phyloP scores from a whole-genome alignment of 2,888 invertebrate species.

The Dilophus febrilis region DNA sequence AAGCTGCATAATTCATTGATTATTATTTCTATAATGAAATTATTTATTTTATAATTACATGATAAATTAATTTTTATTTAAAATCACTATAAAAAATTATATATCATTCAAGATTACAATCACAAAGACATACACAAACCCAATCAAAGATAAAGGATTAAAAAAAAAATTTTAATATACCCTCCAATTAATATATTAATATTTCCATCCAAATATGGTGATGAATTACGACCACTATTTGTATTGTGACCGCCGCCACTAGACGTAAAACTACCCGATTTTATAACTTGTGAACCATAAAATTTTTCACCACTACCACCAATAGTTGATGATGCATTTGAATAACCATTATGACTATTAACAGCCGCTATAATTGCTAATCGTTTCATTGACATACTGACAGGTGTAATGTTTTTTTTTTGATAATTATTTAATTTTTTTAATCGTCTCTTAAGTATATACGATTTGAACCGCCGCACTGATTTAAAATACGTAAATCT shows the following conservation, averaged over 20 bases:
- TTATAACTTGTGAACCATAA: slow-evolving; percentile 15
- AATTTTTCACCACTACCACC: no score
- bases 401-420: background rate
- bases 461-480: no score
- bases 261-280: background rate
- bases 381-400: slow-evolving; percentile 46
- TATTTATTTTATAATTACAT: no score
- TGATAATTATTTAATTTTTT: background rate
- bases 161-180: slow-evolving; percentile 32
- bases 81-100: background rate
- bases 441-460: background rate
- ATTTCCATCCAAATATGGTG: slow-evolving; percentile 37
- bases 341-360: slow-evolving; percentile 15
- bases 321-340: slow-evolving; percentile 12
- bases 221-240: no score
- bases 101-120: background rate
- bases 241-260: slow-evolving; percentile 10
- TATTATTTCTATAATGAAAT: no score
- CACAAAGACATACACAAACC: background rate
- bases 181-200: slow-evolving; percentile 63
- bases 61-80: background rate
- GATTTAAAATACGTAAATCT: no score
- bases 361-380: slow-evolving; percentile 31
- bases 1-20: no score
- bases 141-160: background rate